Conservation (phyloP, 2,797 vertebrate species). For the Arctocebus calabarensis region DNA sequence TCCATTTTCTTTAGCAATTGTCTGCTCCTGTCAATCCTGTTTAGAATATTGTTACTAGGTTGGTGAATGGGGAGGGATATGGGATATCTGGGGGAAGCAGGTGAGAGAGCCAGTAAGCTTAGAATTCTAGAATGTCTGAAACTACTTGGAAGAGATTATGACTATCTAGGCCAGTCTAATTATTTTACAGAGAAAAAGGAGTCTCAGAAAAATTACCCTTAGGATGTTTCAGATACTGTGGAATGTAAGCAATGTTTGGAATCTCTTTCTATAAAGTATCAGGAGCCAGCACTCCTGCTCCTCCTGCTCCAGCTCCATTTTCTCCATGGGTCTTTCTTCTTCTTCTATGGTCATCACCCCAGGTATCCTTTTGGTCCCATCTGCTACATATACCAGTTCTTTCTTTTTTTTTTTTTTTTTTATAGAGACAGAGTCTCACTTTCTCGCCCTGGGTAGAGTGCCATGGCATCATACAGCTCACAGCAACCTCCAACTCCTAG, state of each 20-base stretch:
- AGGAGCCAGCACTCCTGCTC: neutral
- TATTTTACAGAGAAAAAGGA: conserved; percentile 53
- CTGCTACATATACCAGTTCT: neutral
- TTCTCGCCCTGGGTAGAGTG: too few relatives aligned
- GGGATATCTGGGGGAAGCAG: neutral
- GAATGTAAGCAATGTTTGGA: neutral
- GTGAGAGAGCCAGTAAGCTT: conserved; percentile 24
- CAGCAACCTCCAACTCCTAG: too few relatives aligned
- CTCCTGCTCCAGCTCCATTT: conserved; percentile 17
- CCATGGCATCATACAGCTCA: too few relatives aligned
- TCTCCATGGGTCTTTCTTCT: neutral
- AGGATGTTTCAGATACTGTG: neutral
- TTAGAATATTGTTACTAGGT: conserved; percentile 36
- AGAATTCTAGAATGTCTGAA: conserved; percentile 54
- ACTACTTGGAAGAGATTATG: conserved; percentile 5
- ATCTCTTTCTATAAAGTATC: neutral
- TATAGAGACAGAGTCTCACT: too few relatives aligned
- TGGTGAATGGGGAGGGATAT: conserved; percentile 33
- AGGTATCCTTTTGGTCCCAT: conserved; percentile 18
- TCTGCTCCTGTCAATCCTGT: neutral
- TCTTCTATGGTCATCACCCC: neutral
- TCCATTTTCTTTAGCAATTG: conserved; percentile 5
- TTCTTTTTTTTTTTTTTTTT: too few relatives aligned
- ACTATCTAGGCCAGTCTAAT: neutral
- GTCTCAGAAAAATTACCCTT: neutral